phyloP scores from a whole-genome alignment of 1,140 invertebrate genomes.

The roundworm (Caenorhabditis elegans) region DNA sequence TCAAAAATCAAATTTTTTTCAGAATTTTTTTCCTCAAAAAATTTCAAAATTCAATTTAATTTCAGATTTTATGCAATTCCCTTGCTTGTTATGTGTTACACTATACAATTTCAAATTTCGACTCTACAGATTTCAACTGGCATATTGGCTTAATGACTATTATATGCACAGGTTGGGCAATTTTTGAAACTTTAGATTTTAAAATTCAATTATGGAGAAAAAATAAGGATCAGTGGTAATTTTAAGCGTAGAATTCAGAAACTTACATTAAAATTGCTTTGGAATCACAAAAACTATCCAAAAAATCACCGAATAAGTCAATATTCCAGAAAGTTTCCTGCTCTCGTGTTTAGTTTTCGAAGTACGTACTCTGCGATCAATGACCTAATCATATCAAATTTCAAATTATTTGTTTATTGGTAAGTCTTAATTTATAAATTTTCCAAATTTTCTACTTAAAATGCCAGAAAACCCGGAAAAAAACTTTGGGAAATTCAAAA shows the following conservation, averaged over 20 bases:
- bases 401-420: not conserved
- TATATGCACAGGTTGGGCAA: constrained; percentile 21
- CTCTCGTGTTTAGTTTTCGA: constrained; percentile 12
- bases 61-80: not conserved
- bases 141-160: constrained; percentile 21
- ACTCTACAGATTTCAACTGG: constrained; percentile 8
- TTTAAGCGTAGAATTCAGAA: too few relatives aligned
- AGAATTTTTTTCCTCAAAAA: too few relatives aligned
- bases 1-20: too few relatives aligned
- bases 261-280: too few relatives aligned
- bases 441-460: not conserved
- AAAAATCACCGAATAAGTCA: too few relatives aligned
- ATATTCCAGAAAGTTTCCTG: constrained; percentile 4
- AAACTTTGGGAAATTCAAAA: not conserved
- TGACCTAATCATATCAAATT: not conserved
- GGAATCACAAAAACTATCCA: too few relatives aligned
- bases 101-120: not conserved
- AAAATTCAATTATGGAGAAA: too few relatives aligned
- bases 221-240: too few relatives aligned
- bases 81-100: not conserved
- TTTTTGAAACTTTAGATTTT: too few relatives aligned
- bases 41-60: not conserved
- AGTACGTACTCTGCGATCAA: not conserved
- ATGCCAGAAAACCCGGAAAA: not conserved
- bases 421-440: not conserved